A percentile compares a stretch with the other conserved stretches of the same genome.
phyloP scores from a whole-genome alignment of 2,797 vertebrate genomes.

The Falco novaeseelandiae region DNA sequence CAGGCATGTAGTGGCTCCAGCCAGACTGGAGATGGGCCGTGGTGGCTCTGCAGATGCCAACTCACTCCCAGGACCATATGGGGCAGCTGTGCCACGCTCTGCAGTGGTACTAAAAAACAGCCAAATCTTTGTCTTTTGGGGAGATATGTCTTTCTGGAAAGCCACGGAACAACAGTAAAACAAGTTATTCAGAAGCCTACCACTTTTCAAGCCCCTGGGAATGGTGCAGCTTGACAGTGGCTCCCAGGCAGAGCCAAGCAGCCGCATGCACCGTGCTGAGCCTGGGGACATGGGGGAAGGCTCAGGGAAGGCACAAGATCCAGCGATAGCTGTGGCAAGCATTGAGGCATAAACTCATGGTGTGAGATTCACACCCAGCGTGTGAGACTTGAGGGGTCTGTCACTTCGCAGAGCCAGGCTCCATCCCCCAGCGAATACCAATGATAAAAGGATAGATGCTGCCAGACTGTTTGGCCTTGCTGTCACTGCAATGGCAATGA shows the following conservation, averaged over 20 bases:
- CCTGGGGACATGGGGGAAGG: accelerated
- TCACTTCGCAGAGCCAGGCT: background rate
- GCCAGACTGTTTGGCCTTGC: background rate
- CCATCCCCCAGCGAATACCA: accelerated
- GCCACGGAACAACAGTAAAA: background rate
- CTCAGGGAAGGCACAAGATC: background rate
- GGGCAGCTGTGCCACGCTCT: background rate
- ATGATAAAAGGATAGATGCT: constrained; percentile 5
- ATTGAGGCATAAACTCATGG: background rate
- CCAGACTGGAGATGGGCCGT: background rate
- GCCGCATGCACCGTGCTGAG: accelerated
- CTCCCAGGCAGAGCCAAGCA: background rate
- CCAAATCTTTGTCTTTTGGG: background rate
- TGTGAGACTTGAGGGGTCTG: background rate
- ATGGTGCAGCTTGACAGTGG: background rate
- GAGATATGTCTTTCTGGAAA: background rate
- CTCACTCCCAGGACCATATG: accelerated
- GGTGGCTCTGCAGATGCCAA: background rate
- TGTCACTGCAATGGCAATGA: background rate
- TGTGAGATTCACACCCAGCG: background rate
- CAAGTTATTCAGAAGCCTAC: background rate
- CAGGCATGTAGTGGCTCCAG: background rate
- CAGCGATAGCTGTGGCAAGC: background rate
- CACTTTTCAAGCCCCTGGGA: background rate
- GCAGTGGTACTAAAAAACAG: background rate